Percentiles rank a stretch among this genome's conserved stretches.
Evolutionary conservation across 2,797 vertebrate species (phyloP).

Genomic region (Pipistrellus pygmaeus): DNA sequence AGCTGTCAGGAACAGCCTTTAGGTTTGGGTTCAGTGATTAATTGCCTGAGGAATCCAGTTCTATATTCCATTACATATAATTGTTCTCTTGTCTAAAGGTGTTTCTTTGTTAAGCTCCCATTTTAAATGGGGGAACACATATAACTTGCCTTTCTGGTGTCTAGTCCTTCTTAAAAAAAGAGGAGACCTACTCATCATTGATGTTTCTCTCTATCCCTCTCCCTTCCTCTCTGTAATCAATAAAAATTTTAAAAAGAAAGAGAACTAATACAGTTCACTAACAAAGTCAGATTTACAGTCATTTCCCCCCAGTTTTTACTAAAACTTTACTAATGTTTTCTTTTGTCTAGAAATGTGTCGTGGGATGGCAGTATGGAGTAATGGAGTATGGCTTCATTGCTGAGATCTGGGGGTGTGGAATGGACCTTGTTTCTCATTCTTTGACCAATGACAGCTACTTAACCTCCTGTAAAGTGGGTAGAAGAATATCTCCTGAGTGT

Average conservation of each 20-base stretch:
- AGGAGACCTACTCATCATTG: neutral
- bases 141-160: conserved; percentile 33
- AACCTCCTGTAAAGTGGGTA: neutral
- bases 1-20: conserved; percentile 45
- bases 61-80: conserved; percentile 26
- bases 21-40: conserved; percentile 25
- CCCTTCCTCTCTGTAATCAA: too few relatives aligned
- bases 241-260: neutral
- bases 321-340: conserved; percentile 35
- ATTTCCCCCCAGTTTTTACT: neutral
- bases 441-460: neutral
- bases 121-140: neutral
- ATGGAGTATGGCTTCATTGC: conserved; percentile 3
- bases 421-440: conserved; percentile 15
- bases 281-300: neutral
- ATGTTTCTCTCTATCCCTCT: too few relatives aligned
- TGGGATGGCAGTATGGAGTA: neutral
- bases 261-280: neutral
- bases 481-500: neutral
- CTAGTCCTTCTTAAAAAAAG: conserved; percentile 46
- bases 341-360: neutral
- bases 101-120: conserved; percentile 39
- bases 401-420: neutral
- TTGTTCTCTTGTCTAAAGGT: conserved; percentile 50
- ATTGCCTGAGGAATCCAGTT: conserved; percentile 21